Percentiles rank a stretch among this genome's conserved stretches.
Conservation (phyloP, 2,888 invertebrate genomes). For the Machimus atricapillus region DNA sequence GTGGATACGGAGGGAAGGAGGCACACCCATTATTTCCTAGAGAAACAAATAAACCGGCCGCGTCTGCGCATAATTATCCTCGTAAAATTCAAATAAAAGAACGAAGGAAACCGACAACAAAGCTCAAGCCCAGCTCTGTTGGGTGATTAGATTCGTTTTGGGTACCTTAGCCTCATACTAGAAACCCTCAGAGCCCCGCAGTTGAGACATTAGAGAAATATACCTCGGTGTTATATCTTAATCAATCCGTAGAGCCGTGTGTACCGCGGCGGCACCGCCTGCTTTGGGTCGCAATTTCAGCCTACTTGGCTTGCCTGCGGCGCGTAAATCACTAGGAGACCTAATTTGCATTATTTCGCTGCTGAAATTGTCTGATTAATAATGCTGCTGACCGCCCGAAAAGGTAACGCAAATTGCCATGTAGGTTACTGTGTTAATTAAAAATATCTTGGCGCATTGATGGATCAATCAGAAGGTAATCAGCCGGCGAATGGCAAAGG, state of each 20-base stretch:
- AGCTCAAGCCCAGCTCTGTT: not conserved
- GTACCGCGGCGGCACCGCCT: not conserved
- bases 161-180: not conserved
- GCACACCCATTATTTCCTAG: not conserved
- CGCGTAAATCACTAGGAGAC: constrained; percentile 4
- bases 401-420: not conserved
- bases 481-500: not conserved
- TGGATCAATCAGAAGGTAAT: not conserved
- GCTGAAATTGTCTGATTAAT: constrained; percentile 12
- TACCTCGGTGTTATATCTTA: not conserved
- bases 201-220: not conserved
- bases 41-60: not conserved
- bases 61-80: not conserved
- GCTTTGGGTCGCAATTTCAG: not conserved
- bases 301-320: not conserved
- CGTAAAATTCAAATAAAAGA: not conserved
- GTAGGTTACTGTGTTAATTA: constrained; percentile 15
- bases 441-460: not conserved
- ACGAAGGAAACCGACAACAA: not conserved
- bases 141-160: not conserved
- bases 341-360: constrained; percentile 10
- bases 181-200: not conserved
- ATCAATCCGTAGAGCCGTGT: not conserved
- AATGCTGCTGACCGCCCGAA: not conserved
- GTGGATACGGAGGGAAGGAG: not conserved